Evolutionary conservation across 2,888 invertebrate species (phyloP).

Genomic region (Eupithecia abbreviata): DNA sequence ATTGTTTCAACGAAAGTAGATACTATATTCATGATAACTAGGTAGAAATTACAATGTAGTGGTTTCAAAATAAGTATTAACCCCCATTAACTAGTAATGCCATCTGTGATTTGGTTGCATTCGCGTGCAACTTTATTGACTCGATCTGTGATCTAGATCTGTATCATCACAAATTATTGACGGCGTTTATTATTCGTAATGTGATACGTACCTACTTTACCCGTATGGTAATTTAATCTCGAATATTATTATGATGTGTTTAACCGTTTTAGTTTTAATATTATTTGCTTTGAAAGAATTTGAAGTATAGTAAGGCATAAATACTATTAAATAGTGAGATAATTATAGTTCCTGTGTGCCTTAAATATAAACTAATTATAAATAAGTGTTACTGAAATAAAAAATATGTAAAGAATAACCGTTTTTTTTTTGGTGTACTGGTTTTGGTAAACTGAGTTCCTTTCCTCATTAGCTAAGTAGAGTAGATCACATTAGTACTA

Average conservation of each 20-base stretch:
- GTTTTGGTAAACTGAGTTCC: not conserved
- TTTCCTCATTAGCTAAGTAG: not conserved
- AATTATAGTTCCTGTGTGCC: slow-evolving; percentile 30
- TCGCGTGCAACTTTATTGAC: not conserved
- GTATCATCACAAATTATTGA: not conserved
- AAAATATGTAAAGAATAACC: not conserved
- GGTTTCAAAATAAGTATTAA: too few species aligned
- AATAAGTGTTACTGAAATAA: not conserved
- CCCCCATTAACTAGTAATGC: not conserved
- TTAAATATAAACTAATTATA: not conserved
- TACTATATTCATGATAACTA: too few species aligned
- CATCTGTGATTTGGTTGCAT: slow-evolving; percentile 13
- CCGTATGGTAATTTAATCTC: not conserved
- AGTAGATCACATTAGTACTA: not conserved
- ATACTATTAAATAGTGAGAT: not conserved
- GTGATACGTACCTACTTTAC: not conserved
- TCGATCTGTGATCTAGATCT: not conserved
- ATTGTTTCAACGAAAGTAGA: too few species aligned
- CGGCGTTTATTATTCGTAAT: not conserved
- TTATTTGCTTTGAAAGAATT: not conserved
- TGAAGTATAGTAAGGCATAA: not conserved
- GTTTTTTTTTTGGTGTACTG: not conserved
- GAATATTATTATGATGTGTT: slow-evolving; percentile 1
- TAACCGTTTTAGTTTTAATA: not conserved
- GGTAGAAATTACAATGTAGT: too few species aligned